Percentiles rank a stretch among this genome's conserved stretches.
Evolutionary conservation across 2,888 invertebrate genomes (phyloP).

Genomic region (Tortrix viridana): DNA sequence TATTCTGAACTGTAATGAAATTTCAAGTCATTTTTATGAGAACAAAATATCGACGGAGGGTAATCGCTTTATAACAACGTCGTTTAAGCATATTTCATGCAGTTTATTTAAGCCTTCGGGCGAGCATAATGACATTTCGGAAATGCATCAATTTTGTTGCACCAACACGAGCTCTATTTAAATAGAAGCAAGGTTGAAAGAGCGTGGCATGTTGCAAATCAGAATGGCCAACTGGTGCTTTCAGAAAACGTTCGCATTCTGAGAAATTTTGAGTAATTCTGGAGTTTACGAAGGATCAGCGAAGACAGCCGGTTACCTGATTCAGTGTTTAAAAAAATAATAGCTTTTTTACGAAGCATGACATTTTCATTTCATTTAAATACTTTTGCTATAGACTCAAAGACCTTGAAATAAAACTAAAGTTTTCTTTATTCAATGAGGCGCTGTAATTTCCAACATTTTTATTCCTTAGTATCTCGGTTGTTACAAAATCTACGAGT

Average conservation of each 20-base stretch:
- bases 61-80: slow-evolving; percentile 62
- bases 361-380: too few species aligned
- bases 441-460: too few species aligned
- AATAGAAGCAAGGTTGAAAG: not conserved
- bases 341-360: too few species aligned
- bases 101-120: slow-evolving; percentile 46
- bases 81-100: slow-evolving; percentile 50
- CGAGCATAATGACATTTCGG: slow-evolving; percentile 17
- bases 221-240: slow-evolving; percentile 17
- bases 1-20: slow-evolving; percentile 37
- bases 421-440: too few species aligned
- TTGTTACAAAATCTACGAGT: too few species aligned
- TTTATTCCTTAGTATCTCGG: too few species aligned
- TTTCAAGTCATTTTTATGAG: slow-evolving; percentile 49
- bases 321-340: not conserved
- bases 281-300: not conserved
- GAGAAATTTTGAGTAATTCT: slow-evolving; percentile 10
- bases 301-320: not conserved
- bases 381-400: too few species aligned
- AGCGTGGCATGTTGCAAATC: not conserved
- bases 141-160: slow-evolving; percentile 6
- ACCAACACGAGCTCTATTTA: slow-evolving; percentile 13
- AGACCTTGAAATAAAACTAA: too few species aligned
- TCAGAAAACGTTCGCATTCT: slow-evolving; percentile 20
- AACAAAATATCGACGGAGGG: slow-evolving; percentile 46